Evolutionary conservation across 2,888 invertebrate species (phyloP).

Genomic region (Villa cingulata): DNA sequence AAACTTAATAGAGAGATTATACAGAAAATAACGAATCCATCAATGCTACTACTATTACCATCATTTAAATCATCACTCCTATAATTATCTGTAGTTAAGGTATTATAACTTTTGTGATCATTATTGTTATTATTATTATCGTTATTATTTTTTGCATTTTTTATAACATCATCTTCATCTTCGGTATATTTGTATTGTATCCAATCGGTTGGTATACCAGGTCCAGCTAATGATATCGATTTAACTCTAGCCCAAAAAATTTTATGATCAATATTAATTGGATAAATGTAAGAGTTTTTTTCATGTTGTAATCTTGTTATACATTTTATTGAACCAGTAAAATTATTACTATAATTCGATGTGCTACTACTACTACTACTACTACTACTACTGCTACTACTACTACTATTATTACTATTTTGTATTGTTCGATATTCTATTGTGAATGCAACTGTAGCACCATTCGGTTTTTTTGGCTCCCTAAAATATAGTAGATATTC

Average conservation of each 20-base stretch:
- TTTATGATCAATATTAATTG: background rate
- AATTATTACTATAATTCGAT: conserved; percentile 28
- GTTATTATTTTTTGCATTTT: background rate
- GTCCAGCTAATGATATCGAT: conserved; percentile 47
- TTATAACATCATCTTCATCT: background rate
- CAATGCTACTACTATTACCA: background rate
- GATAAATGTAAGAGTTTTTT: conserved; percentile 17
- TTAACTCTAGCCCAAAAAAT: conserved; percentile 38
- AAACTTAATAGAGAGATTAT: background rate
- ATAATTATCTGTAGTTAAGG: too few species aligned
- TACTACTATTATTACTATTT: background rate
- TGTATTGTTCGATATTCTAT: conserved; percentile 34
- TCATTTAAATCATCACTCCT: too few species aligned
- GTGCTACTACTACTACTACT: too few species aligned
- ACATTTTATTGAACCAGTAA: conserved; percentile 37
- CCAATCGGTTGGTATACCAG: conserved; percentile 31
- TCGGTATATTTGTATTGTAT: background rate
- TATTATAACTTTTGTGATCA: too few species aligned
- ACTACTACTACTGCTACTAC: background rate
- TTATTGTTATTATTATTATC: background rate
- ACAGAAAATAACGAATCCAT: background rate
- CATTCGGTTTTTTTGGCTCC: conserved; percentile 49
- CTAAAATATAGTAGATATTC: conserved; percentile 39
- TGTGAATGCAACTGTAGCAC: conserved; percentile 47
- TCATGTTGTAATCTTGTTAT: conserved; percentile 31